Evolutionary conservation across 1,140 invertebrate genomes (phyloP).

Genomic region (Streblospio benedicti): DNA sequence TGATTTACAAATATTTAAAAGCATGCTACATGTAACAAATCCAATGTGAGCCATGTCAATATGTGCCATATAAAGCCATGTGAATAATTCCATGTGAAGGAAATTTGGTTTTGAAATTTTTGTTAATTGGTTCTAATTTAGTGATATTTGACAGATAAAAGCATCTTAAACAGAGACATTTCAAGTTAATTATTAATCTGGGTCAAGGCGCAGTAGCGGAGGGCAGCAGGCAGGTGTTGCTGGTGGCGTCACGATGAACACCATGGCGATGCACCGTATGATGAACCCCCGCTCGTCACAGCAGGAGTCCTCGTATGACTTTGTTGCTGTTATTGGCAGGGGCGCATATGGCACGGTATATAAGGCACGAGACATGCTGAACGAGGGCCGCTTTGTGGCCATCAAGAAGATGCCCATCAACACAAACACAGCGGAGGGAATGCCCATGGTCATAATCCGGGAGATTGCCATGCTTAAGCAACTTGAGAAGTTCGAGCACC

Average conservation of each 20-base stretch:
- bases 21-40: no score
- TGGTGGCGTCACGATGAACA: background rate
- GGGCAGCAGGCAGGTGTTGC: background rate
- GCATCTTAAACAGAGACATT: no score
- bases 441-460: slow-evolving; percentile 86
- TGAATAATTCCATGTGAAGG: no score
- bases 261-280: background rate
- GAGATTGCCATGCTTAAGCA: slow-evolving; percentile 85
- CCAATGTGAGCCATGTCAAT: no score
- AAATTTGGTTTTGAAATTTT: no score
- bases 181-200: no score
- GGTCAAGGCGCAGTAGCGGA: no score
- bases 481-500: slow-evolving; percentile 62
- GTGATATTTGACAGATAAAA: no score
- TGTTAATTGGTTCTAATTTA: no score
- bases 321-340: slow-evolving; percentile 38
- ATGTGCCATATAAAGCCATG: no score
- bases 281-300: background rate
- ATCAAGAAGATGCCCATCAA: slow-evolving; percentile 78
- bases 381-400: slow-evolving; percentile 70
- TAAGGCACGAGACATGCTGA: slow-evolving; percentile 39
- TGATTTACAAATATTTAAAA: no score
- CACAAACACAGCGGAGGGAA: slow-evolving; percentile 63
- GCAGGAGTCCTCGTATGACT: slow-evolving; percentile 28
- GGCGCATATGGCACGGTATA: slow-evolving; percentile 48